phyloP scores from a whole-genome alignment of 2,797 vertebrate genomes.

The Intellagama lesueurii region DNA sequence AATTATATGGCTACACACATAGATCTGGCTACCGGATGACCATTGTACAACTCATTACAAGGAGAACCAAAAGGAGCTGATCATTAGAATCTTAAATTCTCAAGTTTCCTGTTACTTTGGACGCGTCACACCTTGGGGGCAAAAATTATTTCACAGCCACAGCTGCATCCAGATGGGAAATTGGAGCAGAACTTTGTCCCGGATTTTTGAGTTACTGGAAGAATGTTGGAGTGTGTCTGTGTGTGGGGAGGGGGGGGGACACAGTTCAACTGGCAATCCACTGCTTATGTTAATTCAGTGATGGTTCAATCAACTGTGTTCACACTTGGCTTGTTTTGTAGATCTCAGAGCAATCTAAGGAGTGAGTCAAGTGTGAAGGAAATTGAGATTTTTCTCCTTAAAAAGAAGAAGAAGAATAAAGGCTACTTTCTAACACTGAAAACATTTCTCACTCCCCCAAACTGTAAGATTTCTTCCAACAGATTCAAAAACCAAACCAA shows the following conservation, averaged over 20 bases:
- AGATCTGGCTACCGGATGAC: constrained; percentile 3
- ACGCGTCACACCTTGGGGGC: constrained; percentile 3
- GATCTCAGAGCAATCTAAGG: constrained; percentile 43
- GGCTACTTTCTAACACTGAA: constrained; percentile 15
- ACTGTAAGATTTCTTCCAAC: neutral
- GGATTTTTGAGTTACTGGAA: constrained; percentile 51
- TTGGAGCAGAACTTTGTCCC: constrained; percentile 17
- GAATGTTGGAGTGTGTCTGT: neutral
- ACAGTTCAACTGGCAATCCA: constrained; percentile 50
- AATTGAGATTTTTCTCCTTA: constrained; percentile 7
- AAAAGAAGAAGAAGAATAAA: neutral
- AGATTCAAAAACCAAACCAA: neutral
- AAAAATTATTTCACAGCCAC: constrained; percentile 24
- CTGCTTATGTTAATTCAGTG: constrained; percentile 29
- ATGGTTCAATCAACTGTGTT: constrained; percentile 52
- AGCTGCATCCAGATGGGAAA: constrained; percentile 2
- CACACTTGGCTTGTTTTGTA: constrained; percentile 24
- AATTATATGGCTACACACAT: neutral
- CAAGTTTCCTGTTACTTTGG: constrained; percentile 12
- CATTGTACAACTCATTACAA: neutral
- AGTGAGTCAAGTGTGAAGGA: constrained; percentile 32
- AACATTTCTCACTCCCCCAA: neutral
- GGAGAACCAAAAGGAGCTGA: neutral
- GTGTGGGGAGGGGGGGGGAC: neutral
- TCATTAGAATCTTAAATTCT: constrained; percentile 10